Conservation (phyloP, 1,140 invertebrate species). For the Leguminivora glycinivorella region DNA sequence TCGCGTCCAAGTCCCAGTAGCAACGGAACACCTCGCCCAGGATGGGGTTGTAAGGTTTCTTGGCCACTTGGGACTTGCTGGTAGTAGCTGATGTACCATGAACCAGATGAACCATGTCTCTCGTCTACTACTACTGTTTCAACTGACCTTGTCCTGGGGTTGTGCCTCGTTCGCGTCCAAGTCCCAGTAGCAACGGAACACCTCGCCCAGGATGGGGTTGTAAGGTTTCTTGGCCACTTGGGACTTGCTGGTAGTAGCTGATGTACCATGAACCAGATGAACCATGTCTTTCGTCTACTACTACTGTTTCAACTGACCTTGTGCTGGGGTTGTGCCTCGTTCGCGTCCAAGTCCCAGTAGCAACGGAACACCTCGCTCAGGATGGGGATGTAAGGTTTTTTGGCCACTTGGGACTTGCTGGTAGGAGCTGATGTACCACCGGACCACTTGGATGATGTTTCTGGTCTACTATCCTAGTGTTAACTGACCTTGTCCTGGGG, state of each 20-base stretch:
- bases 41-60: slow-evolving; percentile 99
- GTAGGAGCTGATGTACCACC: too few species aligned
- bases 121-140: background rate
- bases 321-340: slow-evolving; percentile 43
- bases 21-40: slow-evolving; percentile 97
- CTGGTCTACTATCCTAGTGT: background rate
- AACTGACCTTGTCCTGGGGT: slow-evolving; percentile 52
- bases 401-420: slow-evolving; percentile 97
- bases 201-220: slow-evolving; percentile 97
- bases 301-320: slow-evolving; percentile 53
- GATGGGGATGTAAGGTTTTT: slow-evolving; percentile 99
- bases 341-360: slow-evolving; percentile 86
- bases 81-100: slow-evolving; percentile 97
- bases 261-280: slow-evolving; percentile 87
- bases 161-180: slow-evolving; percentile 68
- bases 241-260: slow-evolving; percentile 97
- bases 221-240: slow-evolving; percentile 98
- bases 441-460: too few species aligned
- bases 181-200: slow-evolving; percentile 95
- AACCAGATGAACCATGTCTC: too few species aligned
- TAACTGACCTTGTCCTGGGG: slow-evolving; percentile 52
- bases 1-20: slow-evolving; percentile 86
- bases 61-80: slow-evolving; percentile 97
- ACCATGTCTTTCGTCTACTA: background rate
- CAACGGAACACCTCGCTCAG: slow-evolving; percentile 96